Evolutionary conservation across 2,888 invertebrate genomes (phyloP).

Genomic region (Thereva unica): DNA sequence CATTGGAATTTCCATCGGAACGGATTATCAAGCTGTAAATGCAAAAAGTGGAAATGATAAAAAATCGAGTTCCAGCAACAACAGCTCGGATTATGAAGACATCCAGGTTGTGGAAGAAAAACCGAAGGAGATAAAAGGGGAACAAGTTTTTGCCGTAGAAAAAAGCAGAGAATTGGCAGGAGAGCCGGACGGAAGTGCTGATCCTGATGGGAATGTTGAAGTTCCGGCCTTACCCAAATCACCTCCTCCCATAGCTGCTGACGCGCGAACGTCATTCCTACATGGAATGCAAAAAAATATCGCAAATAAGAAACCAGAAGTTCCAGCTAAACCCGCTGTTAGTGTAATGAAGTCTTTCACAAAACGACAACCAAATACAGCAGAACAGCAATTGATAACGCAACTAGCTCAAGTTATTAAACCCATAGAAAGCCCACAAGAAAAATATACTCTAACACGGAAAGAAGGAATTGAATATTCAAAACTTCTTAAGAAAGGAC

Average conservation of each 20-base stretch:
- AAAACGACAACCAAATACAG: slow-evolving; percentile 58
- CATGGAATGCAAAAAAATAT: slow-evolving; percentile 65
- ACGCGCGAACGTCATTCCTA: slow-evolving; percentile 70
- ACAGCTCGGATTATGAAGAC: slow-evolving; percentile 57
- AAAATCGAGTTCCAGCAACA: slow-evolving; percentile 52
- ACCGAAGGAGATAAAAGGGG: slow-evolving; percentile 9
- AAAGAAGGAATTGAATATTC: slow-evolving; percentile 47
- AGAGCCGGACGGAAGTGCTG: slow-evolving; percentile 85
- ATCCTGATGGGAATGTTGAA: slow-evolving; percentile 72
- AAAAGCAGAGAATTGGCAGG: slow-evolving; percentile 78
- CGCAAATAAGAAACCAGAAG: slow-evolving; percentile 65
- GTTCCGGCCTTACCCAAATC: slow-evolving; percentile 72
- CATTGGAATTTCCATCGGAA: slow-evolving; percentile 57
- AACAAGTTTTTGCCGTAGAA: slow-evolving; percentile 60
- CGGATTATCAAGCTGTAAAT: slow-evolving; percentile 48
- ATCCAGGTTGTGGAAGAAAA: slow-evolving; percentile 54
- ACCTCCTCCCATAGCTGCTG: slow-evolving; percentile 66
- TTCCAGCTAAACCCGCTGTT: slow-evolving; percentile 71
- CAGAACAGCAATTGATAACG: slow-evolving; percentile 61
- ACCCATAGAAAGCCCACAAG: slow-evolving; percentile 53
- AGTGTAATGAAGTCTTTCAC: slow-evolving; percentile 62
- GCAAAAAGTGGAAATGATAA: slow-evolving; percentile 48
- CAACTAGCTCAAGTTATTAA: slow-evolving; percentile 62
- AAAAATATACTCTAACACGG: slow-evolving; percentile 58
- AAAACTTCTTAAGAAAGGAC: slow-evolving; percentile 68